Percentiles rank a stretch among this genome's conserved stretches.
Evolutionary conservation across 2,888 invertebrate species (phyloP).

Genomic region (Leucophora obtusa): DNA sequence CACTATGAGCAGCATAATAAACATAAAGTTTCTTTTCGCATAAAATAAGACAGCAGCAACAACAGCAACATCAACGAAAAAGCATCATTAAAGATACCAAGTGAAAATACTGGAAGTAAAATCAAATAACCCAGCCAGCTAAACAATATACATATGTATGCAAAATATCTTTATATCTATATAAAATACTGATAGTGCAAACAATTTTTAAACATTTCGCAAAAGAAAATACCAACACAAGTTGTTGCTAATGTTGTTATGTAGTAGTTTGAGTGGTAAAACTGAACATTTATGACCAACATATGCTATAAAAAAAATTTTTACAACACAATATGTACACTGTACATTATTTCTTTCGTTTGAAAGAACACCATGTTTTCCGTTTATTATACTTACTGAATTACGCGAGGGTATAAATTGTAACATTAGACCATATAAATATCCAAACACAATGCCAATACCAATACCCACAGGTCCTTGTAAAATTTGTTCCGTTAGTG

Average conservation of each 20-base stretch:
- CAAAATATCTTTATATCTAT: background rate
- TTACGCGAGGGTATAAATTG: conserved; percentile 81
- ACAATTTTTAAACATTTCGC: background rate
- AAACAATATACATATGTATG: conserved; percentile 7
- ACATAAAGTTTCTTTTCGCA: conserved; percentile 22
- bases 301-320: conserved; percentile 34
- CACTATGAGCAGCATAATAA: conserved; percentile 12
- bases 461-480: conserved; percentile 82
- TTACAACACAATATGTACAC: conserved; percentile 38
- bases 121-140: background rate
- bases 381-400: conserved; percentile 73
- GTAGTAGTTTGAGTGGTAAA: conserved; percentile 9
- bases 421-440: conserved; percentile 81
- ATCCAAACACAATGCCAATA: conserved; percentile 82
- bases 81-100: background rate
- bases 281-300: conserved; percentile 48
- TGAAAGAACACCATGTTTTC: background rate
- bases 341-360: background rate
- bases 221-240: background rate
- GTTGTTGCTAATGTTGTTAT: background rate
- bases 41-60: background rate
- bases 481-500: conserved; percentile 79
- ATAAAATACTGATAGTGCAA: background rate
- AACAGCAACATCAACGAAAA: background rate
- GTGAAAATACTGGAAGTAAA: background rate